Conservation (phyloP, 2,113 vertebrate genomes). For the Spea bombifrons region DNA sequence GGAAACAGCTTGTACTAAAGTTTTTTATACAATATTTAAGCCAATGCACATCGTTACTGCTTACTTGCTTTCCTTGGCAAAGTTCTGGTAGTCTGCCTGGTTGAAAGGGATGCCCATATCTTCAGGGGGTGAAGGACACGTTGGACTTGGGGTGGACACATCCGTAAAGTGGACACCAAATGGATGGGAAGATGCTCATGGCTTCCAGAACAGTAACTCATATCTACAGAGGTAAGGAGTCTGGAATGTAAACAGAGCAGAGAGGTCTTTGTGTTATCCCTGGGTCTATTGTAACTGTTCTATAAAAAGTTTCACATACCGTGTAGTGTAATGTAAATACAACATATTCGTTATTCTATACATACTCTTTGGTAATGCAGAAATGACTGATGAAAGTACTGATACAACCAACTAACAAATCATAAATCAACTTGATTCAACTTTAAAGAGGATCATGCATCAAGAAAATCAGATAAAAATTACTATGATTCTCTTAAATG, state of each 20-base stretch:
- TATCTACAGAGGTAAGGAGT: slow-evolving; percentile 70
- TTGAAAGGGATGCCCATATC: slow-evolving; percentile 58
- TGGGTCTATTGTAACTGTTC: not conserved
- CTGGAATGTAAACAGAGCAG: not conserved
- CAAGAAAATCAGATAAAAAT: no score
- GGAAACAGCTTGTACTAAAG: no score
- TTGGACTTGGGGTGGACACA: slow-evolving; percentile 45
- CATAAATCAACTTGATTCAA: no score
- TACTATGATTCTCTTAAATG: no score
- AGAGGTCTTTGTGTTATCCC: not conserved
- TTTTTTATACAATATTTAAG: no score
- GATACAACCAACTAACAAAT: no score
- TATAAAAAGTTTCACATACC: not conserved
- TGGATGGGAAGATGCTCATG: slow-evolving; percentile 29
- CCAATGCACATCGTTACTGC: no score
- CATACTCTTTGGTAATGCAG: not conserved
- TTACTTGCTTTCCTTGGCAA: not conserved
- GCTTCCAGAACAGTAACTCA: slow-evolving; percentile 57
- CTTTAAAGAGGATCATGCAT: no score
- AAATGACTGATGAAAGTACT: no score
- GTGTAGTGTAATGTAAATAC: not conserved
- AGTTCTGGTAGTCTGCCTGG: not conserved
- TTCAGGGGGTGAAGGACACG: slow-evolving; percentile 56
- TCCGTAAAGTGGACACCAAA: slow-evolving; percentile 52
- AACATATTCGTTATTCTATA: not conserved